Conservation (phyloP, 1,140 invertebrate species). For the Nephila pilipes region DNA sequence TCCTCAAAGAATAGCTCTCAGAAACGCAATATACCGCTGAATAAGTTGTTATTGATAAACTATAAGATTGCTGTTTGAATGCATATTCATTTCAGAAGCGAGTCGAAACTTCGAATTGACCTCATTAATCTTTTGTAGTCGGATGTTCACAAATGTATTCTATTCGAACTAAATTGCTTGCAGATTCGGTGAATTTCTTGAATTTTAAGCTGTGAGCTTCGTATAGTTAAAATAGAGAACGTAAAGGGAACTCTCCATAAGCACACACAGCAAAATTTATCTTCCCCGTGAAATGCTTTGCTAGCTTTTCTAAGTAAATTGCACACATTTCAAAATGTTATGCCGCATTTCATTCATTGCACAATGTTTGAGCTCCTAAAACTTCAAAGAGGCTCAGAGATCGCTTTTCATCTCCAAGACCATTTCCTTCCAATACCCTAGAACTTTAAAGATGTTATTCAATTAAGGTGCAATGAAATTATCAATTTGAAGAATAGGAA, state of each 20-base stretch:
- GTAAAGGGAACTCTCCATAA: background rate
- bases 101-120: background rate
- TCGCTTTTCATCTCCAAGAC: background rate
- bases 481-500: background rate
- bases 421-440: background rate
- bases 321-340: background rate
- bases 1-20: no score
- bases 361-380: background rate
- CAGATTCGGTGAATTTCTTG: background rate
- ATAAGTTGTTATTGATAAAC: no score
- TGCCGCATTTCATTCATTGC: background rate
- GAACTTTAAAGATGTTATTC: constrained; percentile 8
- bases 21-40: no score
- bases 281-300: background rate
- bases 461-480: background rate
- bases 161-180: background rate
- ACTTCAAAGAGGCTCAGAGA: background rate
- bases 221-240: background rate
- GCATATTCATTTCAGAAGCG: background rate
- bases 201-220: background rate
- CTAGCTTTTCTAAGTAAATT: background rate
- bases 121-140: background rate
- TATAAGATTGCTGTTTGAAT: background rate
- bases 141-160: background rate
- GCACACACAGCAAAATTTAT: background rate